Percentiles rank a stretch among this genome's conserved stretches.
phyloP scores from a whole-genome alignment of 1,140 invertebrate genomes.

The Homarus americanus region DNA sequence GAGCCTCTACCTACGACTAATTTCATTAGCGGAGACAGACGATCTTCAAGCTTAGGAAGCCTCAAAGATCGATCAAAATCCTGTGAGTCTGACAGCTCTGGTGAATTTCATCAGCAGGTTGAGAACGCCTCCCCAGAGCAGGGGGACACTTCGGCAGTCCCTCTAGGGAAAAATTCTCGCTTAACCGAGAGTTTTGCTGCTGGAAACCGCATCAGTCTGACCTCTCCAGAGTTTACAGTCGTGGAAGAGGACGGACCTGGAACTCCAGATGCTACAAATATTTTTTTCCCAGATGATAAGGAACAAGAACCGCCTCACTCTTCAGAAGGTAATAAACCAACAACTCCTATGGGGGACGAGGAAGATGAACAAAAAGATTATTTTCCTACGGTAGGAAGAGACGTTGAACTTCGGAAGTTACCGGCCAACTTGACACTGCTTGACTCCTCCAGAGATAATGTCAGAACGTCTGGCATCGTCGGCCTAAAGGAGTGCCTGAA shows the following conservation, averaged over 20 bases:
- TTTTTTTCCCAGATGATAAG: not conserved
- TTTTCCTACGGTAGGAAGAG: constrained; percentile 43
- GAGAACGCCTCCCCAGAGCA: not conserved
- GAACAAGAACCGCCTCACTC: not conserved
- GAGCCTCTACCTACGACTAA: constrained; percentile 41
- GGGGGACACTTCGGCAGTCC: not conserved
- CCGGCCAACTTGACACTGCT: not conserved
- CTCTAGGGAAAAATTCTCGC: not conserved
- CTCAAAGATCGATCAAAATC: not conserved
- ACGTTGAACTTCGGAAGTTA: not conserved
- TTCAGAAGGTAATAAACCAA: not conserved
- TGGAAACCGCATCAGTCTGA: constrained; percentile 33
- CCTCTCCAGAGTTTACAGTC: constrained; percentile 49
- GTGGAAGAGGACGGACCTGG: constrained; percentile 32
- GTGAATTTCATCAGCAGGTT: not conserved
- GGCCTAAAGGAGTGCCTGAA: constrained; percentile 43
- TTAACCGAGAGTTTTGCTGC: constrained; percentile 13
- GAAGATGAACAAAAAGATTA: constrained; percentile 35
- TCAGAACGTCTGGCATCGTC: constrained; percentile 32
- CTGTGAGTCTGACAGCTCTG: not conserved
- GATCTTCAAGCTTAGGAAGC: constrained; percentile 31
- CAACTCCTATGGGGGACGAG: not conserved
- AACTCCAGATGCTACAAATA: constrained; percentile 10
- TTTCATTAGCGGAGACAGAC: constrained; percentile 25
- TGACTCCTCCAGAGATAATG: not conserved